These are phyloP conservation scores for Whitmania pigra DNA, from an alignment of 1,140 invertebrate species.

Conservation along the genomic window DNA sequence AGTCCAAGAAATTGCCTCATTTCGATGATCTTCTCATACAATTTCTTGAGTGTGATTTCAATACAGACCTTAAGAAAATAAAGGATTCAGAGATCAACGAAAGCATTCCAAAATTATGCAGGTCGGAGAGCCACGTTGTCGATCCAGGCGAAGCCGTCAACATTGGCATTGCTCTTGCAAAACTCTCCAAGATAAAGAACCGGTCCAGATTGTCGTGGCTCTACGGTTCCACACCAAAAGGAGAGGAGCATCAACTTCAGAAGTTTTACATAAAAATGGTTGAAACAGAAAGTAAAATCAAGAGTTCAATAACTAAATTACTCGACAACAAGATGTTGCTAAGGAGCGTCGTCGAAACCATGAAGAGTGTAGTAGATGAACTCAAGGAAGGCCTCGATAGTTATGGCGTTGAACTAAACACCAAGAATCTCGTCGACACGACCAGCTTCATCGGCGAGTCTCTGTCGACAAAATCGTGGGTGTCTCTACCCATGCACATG, in stretches of 20 bases:
- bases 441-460: slow-evolving; percentile 17
- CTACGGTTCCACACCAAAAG: neutral
- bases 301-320: neutral
- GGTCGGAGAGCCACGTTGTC: neutral
- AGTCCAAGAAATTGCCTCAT: neutral
- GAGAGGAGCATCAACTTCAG: neutral
- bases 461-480: slow-evolving; percentile 15
- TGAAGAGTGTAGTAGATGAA: slow-evolving; percentile 14
- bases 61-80: neutral
- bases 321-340: slow-evolving; percentile 19
- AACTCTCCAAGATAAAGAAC: neutral
- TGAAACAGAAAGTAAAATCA: neutral
- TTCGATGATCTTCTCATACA: neutral
- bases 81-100: neutral
- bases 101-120: no score
- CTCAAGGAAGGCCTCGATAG: slow-evolving; percentile 18
- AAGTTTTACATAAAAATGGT: slow-evolving; percentile 11
- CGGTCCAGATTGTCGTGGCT: neutral
- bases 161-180: neutral
- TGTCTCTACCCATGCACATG: slow-evolving; percentile 21
- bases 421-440: neutral
- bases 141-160: neutral
- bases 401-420: slow-evolving; percentile 22
- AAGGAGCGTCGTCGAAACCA: slow-evolving; percentile 21
- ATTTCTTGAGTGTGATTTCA: neutral